Percentiles rank a stretch among this genome's conserved stretches.
Evolutionary conservation across 2,888 invertebrate genomes (phyloP).

Genomic region (Spilarctia lutea): DNA sequence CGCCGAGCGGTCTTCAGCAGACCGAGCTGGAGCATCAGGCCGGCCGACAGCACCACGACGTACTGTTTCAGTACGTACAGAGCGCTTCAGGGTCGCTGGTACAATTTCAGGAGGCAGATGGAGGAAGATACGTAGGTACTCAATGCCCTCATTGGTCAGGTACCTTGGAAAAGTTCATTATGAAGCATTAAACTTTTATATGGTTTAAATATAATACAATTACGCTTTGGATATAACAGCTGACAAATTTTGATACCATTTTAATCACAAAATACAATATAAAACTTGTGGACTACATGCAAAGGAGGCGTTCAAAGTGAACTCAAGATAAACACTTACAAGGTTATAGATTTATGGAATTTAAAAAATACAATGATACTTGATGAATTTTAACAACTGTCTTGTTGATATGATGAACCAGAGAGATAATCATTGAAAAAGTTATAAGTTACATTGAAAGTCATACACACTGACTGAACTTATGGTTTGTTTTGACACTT

Average conservation of each 20-base stretch:
- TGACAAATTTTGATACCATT: no score
- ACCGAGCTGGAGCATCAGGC: constrained; percentile 90
- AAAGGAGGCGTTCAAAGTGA: no score
- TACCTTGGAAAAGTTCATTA: constrained; percentile 85
- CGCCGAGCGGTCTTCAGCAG: constrained; percentile 93
- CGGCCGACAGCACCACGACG: constrained; percentile 91
- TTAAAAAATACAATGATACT: no score
- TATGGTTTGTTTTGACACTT: background rate
- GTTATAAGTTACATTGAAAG: background rate
- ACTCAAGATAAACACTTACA: no score
- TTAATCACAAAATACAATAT: no score
- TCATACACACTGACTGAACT: background rate
- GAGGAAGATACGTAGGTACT: constrained; percentile 97
- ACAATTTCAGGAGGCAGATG: constrained; percentile 99
- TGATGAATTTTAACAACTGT: no score
- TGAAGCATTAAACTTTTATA: background rate
- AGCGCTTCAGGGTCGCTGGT: constrained; percentile 98
- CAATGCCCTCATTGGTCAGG: constrained; percentile 99
- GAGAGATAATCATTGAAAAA: background rate
- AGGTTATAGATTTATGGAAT: no score
- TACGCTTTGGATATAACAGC: no score
- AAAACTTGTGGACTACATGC: background rate
- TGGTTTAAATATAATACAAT: background rate
- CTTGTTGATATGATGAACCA: background rate
- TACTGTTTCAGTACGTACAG: constrained; percentile 94